Conservation (phyloP, 2,888 invertebrate species). For the Pachliopta kotzebuea region DNA sequence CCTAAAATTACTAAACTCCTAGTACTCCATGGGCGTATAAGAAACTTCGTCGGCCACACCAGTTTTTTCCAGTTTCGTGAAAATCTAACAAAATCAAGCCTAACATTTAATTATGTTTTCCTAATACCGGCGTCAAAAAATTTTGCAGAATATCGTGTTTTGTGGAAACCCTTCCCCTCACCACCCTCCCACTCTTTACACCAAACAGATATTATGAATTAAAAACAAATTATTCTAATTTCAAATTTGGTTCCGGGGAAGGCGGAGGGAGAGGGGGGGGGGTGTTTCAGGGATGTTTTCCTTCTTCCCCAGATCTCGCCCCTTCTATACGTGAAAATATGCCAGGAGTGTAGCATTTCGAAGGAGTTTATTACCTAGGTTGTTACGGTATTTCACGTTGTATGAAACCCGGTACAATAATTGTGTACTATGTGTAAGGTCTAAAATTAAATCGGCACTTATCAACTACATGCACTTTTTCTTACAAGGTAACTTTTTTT, state of each 20-base stretch:
- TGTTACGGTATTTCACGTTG: constrained; percentile 33
- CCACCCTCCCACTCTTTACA: no score
- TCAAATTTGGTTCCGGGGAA: no score
- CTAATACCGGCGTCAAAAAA: constrained; percentile 55
- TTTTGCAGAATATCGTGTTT: constrained; percentile 74
- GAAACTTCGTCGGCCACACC: constrained; percentile 39
- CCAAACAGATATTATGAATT: no score
- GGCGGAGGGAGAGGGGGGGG: no score
- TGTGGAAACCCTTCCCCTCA: no score
- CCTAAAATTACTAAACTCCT: constrained; percentile 42
- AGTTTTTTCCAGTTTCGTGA: not conserved
- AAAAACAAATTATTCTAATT: no score
- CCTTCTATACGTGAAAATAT: constrained; percentile 73
- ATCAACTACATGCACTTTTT: no score
- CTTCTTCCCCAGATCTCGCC: constrained; percentile 47
- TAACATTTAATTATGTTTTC: constrained; percentile 42
- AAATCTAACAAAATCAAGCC: not conserved
- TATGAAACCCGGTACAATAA: constrained; percentile 31
- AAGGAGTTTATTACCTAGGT: constrained; percentile 49
- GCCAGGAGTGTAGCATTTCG: constrained; percentile 48
- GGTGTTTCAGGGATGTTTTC: constrained; percentile 24
- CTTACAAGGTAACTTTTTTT: no score
- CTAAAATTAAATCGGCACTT: no score
- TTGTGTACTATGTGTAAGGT: not conserved
- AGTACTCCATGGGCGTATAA: constrained; percentile 48